These are phyloP conservation scores for Drosophila crucigera DNA, from an alignment of 2,888 invertebrate genomes.

Conservation along the genomic window DNA sequence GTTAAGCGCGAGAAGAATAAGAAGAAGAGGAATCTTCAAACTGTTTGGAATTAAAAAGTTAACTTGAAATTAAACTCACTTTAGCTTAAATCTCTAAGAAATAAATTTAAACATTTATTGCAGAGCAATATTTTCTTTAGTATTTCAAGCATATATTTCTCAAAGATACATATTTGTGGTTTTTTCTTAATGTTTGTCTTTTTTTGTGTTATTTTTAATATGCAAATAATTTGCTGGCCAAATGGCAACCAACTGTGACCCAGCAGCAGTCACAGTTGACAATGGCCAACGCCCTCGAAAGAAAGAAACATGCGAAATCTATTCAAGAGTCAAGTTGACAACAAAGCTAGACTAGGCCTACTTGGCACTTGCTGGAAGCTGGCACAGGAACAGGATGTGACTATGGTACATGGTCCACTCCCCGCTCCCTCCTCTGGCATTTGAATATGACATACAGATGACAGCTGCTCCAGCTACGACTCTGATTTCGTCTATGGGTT, in stretches of 20 bases:
- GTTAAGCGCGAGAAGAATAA: not conserved
- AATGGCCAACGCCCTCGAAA: constrained; percentile 64
- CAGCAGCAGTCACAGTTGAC: constrained; percentile 69
- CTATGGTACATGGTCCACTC: constrained; percentile 37
- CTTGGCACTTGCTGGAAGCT: constrained; percentile 59
- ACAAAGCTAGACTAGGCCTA: constrained; percentile 70
- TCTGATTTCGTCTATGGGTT: constrained; percentile 30
- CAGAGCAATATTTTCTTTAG: not conserved
- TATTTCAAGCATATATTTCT: not conserved
- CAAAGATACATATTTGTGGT: constrained; percentile 8
- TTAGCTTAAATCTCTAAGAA: not conserved
- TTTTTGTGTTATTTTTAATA: constrained; percentile 65
- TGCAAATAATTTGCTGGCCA: constrained; percentile 80
- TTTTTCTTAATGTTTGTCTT: constrained; percentile 1
- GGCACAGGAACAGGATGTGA: constrained; percentile 73
- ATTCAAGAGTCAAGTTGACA: constrained; percentile 79
- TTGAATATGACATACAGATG: constrained; percentile 83
- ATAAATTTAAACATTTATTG: not conserved
- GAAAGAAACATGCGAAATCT: constrained; percentile 47
- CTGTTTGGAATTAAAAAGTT: not conserved
- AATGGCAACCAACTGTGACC: constrained; percentile 82
- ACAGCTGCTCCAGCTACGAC: constrained; percentile 78
- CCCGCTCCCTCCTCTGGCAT: constrained; percentile 35
- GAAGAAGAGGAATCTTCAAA: too few relatives aligned
- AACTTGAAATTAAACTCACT: not conserved